Conservation (phyloP, 2,797 vertebrate species). For the Allobates femoralis region DNA sequence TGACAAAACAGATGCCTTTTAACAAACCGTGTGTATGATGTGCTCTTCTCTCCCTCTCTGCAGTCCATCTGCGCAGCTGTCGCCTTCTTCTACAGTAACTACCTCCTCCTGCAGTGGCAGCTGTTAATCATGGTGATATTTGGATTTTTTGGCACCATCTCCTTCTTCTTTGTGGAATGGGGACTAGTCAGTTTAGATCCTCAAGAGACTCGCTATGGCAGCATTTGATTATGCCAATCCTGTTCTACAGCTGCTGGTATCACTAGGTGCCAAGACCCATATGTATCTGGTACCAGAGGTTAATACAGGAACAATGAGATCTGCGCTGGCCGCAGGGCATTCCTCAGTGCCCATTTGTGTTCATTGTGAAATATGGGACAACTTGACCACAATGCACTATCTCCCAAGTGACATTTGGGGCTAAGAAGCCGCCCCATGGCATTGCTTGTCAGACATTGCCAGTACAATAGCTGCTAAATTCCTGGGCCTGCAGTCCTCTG, state of each 20-base stretch:
- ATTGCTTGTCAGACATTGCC: conserved; percentile 6
- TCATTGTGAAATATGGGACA: not conserved
- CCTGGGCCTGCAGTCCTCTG: not conserved
- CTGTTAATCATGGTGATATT: conserved; percentile 89
- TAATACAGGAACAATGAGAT: conserved; percentile 7
- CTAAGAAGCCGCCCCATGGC: not conserved
- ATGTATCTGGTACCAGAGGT: not conserved
- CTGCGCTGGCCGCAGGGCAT: conserved; percentile 29
- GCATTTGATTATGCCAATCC: conserved; percentile 77
- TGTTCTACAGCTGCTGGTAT: not conserved
- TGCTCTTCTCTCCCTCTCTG: not conserved
- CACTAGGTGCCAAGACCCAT: not conserved
- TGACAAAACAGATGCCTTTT: conserved; percentile 12
- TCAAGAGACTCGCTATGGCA: conserved; percentile 83
- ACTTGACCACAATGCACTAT: conserved; percentile 30
- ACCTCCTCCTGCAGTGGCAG: conserved; percentile 94
- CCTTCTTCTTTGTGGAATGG: conserved; percentile 90
- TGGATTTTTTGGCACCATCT: conserved; percentile 86
- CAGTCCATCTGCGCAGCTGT: conserved; percentile 94
- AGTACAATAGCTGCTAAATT: conserved; percentile 34
- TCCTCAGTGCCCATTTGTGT: not conserved
- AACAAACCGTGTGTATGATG: conserved; percentile 28
- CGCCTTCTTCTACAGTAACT: conserved; percentile 98
- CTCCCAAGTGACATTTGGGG: not conserved
- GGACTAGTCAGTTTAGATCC: conserved; percentile 70